Percentiles rank a stretch among this genome's conserved stretches.
These are phyloP conservation scores for Diabrotica virgifera DNA, from an alignment of 1,140 invertebrate genomes.

Conservation along the genomic window DNA sequence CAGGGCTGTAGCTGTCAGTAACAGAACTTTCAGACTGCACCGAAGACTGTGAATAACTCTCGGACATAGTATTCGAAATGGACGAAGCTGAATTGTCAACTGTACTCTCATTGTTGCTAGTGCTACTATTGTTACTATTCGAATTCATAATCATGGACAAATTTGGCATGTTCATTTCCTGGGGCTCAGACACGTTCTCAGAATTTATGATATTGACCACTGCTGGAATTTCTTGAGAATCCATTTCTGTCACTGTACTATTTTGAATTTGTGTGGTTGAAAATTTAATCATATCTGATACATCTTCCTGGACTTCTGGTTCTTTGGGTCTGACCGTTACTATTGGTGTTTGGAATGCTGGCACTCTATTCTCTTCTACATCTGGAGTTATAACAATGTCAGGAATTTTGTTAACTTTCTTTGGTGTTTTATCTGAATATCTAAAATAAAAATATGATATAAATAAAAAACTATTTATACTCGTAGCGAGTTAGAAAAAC, in stretches of 20 bases:
- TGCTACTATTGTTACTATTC: not conserved
- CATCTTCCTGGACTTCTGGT: not conserved
- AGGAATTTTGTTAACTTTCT: constrained; percentile 24
- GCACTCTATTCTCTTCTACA: constrained; percentile 7
- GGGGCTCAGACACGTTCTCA: not conserved
- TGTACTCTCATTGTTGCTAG: not conserved
- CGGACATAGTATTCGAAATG: not conserved
- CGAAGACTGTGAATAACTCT: not conserved
- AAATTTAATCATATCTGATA: constrained; percentile 39
- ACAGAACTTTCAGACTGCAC: not conserved
- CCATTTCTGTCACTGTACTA: not conserved
- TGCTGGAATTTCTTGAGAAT: not conserved
- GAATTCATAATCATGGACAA: not conserved
- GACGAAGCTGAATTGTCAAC: not conserved
- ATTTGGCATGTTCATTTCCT: not conserved
- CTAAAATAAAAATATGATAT: not conserved
- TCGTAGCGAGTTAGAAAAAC: no score
- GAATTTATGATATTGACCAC: not conserved
- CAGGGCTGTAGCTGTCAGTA: constrained; percentile 10
- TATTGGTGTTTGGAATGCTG: not conserved
- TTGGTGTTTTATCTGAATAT: constrained; percentile 4
- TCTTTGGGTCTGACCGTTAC: not conserved
- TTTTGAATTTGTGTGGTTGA: constrained; percentile 14
- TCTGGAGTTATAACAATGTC: constrained; percentile 33
- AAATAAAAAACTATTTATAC: no score